Conservation (phyloP, 2,888 invertebrate genomes). For the Junonia oenone region DNA sequence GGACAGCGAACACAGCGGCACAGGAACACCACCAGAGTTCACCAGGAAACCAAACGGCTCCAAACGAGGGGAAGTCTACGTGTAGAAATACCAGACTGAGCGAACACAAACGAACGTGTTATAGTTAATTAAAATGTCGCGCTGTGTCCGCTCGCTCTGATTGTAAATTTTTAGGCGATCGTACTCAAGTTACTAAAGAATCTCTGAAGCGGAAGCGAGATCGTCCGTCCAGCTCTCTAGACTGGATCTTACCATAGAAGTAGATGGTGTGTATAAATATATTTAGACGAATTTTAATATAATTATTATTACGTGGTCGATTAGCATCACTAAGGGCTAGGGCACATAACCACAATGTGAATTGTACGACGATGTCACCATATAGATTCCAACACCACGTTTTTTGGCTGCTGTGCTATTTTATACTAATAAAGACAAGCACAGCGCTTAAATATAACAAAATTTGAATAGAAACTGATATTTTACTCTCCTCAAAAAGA, state of each 20-base stretch:
- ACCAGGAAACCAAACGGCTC: constrained; percentile 52
- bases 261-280: constrained; percentile 10
- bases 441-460: no score
- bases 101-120: no score
- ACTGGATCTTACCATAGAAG: constrained; percentile 8
- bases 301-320: neutral
- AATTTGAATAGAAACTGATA: no score
- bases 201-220: neutral
- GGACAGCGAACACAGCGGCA: constrained; percentile 54
- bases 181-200: neutral
- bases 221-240: constrained; percentile 1
- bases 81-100: constrained; percentile 38
- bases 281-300: constrained; percentile 10
- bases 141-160: neutral
- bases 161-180: neutral
- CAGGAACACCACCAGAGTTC: constrained; percentile 49
- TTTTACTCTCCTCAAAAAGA: no score
- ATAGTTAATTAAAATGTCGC: neutral
- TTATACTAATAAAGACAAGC: no score
- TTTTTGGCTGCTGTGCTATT: no score
- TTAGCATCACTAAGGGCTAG: neutral
- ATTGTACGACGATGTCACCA: no score
- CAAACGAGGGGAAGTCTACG: constrained; percentile 69
- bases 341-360: no score
- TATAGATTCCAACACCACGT: no score